These are phyloP conservation scores for Schizothorax lantsangensis DNA, from an alignment of 2,797 vertebrate species.

Conservation along the genomic window DNA sequence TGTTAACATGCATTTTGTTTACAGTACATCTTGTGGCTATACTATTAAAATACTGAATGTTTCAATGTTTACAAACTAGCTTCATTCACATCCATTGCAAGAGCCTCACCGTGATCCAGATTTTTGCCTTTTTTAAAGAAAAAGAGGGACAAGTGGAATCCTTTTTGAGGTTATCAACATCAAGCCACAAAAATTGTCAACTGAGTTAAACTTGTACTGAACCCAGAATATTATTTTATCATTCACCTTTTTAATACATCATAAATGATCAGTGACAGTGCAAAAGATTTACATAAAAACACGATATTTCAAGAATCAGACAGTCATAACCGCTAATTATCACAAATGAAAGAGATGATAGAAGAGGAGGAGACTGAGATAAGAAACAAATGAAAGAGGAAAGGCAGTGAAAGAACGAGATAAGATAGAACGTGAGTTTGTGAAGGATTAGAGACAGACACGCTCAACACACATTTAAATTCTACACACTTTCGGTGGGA, in stretches of 20 bases:
- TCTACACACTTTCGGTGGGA: slow-evolving; percentile 4
- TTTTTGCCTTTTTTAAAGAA: not conserved
- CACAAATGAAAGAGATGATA: slow-evolving; percentile 14
- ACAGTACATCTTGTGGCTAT: not conserved
- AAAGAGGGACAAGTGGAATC: not conserved
- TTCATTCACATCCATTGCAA: not conserved
- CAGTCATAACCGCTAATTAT: slow-evolving; percentile 3
- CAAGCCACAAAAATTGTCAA: not conserved
- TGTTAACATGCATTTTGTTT: not conserved
- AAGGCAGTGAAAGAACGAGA: slow-evolving; percentile 10
- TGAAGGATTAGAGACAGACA: slow-evolving; percentile 4
- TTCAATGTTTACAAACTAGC: not conserved
- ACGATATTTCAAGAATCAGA: not conserved
- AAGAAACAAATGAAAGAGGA: slow-evolving; percentile 30
- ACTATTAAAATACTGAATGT: not conserved
- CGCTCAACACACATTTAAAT: slow-evolving; percentile 17
- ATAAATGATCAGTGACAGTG: not conserved
- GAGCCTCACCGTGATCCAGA: not conserved
- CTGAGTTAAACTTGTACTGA: not conserved
- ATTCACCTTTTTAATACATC: not conserved
- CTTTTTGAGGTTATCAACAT: not conserved
- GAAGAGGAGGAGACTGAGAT: not conserved
- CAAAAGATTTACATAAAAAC: slow-evolving; percentile 2
- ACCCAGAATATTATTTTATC: not conserved
- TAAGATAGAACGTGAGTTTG: not conserved